Evolutionary conservation across 2,113 vertebrate species (phyloP).

Genomic region (Colistium nudipinnis): DNA sequence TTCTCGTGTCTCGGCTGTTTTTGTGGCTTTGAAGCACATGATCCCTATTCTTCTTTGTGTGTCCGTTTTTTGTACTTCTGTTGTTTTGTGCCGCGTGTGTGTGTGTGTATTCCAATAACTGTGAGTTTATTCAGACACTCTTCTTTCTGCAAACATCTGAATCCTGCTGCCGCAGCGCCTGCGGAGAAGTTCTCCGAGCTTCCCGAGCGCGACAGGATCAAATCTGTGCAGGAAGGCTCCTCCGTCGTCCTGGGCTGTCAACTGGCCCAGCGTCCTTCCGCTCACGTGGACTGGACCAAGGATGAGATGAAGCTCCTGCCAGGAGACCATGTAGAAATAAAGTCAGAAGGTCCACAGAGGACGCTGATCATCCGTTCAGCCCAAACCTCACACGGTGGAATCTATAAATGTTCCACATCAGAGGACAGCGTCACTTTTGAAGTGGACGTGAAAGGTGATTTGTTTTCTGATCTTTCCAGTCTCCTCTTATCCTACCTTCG

Average conservation of each 20-base stretch:
- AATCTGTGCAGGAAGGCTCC: conserved; percentile 64
- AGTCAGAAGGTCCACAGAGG: conserved; percentile 70
- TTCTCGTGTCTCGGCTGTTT: conserved; percentile 43
- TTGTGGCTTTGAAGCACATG: too few relatives aligned
- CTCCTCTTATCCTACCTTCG: background rate
- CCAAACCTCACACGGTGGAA: conserved; percentile 72
- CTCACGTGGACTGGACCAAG: conserved; percentile 79
- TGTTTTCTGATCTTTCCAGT: conserved; percentile 23
- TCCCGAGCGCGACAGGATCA: conserved; percentile 70
- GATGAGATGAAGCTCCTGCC: conserved; percentile 73
- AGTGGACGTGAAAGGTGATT: conserved; percentile 83
- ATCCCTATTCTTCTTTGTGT: conserved; percentile 30
- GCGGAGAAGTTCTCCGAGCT: conserved; percentile 77
- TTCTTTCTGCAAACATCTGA: conserved; percentile 63
- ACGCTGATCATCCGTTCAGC: conserved; percentile 72
- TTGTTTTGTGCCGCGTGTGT: too few relatives aligned
- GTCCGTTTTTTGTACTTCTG: background rate
- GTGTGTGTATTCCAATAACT: background rate
- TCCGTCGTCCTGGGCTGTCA: conserved; percentile 77
- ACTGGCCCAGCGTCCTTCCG: conserved; percentile 69
- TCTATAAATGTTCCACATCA: conserved; percentile 78
- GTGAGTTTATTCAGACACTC: conserved; percentile 33
- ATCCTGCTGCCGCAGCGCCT: conserved; percentile 73
- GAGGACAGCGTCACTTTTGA: conserved; percentile 78
- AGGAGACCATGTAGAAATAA: conserved; percentile 63